Evolutionary conservation across 2,113 vertebrate species (phyloP), one percentile per base, ranked within the genome.

Genomic region (Turnix velox): DNA sequence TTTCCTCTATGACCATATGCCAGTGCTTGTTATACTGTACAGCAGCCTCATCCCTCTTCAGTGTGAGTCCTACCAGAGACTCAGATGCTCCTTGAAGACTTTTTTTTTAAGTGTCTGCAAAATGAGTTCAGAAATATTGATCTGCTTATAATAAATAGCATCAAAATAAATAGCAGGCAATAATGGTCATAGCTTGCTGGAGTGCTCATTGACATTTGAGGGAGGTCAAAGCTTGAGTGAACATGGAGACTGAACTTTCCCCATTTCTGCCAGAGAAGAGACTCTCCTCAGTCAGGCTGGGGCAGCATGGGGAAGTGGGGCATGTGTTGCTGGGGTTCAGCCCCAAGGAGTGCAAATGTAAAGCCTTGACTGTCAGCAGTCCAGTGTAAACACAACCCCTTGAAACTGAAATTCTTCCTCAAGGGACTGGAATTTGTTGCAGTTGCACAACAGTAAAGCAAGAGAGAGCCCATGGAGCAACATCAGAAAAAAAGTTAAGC

Each of bases 1-100:
- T 73, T 75, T 24, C 22, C 22, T 23, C 30, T 0, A 0, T 66
- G 37, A 55, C 40, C 0, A 0, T 33, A 16, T 46, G 40, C 45
- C 62, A 86, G 24, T 0, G 1, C 20, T 93, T 69, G 35, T 75
- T 39, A 51, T 25, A 11, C 84, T 54, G 52, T 55, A 31, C 74
- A 87, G 82, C 61, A 90, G 35, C 42, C 61, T 54, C 35, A 9
- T 4, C 23, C 24, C n/a, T 90, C 79, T 66, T 43, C n/a, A 52
- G 24, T 12, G 35, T 52, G 62, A 52, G 63, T 40, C 39, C 39
- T 84, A 40, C 67, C 55, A 86, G 49, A 46, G 27, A 35, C 76
- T 86, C 31, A 33, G 62, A 45, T 88, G 65, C 49, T 31, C 46
- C 77, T 45, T 45, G 31, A 13, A 48, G 49, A 18, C 3, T 35